phyloP scores from a whole-genome alignment of 2,113 vertebrate genomes.

The Caranx melampygus region DNA sequence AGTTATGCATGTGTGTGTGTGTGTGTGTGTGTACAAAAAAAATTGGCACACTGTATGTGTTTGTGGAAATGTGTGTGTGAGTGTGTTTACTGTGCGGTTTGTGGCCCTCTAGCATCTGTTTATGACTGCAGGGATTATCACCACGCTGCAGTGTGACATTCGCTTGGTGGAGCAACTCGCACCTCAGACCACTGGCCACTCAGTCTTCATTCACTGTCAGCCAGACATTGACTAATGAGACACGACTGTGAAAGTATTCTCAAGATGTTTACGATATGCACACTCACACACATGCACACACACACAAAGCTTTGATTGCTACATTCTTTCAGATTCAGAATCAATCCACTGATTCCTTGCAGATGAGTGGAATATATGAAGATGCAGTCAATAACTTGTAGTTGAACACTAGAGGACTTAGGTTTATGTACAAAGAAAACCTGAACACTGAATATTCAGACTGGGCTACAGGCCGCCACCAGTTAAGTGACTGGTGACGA shows the following conservation, averaged over 20 bases:
- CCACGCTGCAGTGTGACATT: constrained; percentile 72
- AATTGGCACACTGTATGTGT: constrained; percentile 37
- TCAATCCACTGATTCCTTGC: background rate
- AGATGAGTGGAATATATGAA: background rate
- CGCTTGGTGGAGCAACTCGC: constrained; percentile 68
- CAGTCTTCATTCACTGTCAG: constrained; percentile 55
- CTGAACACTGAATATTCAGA: background rate
- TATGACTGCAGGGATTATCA: constrained; percentile 80
- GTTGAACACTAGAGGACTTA: background rate
- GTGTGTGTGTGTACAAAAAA: constrained; percentile 3
- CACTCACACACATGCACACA: constrained; percentile 13
- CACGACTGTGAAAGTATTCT: constrained; percentile 37
- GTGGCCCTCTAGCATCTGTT: constrained; percentile 77
- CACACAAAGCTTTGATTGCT: background rate
- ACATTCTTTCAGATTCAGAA: constrained; percentile 25
- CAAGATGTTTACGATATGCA: constrained; percentile 30
- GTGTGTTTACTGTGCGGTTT: constrained; percentile 69
- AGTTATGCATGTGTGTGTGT: constrained; percentile 21
- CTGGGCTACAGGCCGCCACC: too few species aligned
- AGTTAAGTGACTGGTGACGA: too few species aligned
- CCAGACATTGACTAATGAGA: constrained; percentile 66
- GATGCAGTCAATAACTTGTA: background rate
- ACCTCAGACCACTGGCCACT: constrained; percentile 59
- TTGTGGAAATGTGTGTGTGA: constrained; percentile 33
- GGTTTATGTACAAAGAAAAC: background rate